Conservation (phyloP, 92 coral and sea anemone species). For the Ricordea florida region DNA sequence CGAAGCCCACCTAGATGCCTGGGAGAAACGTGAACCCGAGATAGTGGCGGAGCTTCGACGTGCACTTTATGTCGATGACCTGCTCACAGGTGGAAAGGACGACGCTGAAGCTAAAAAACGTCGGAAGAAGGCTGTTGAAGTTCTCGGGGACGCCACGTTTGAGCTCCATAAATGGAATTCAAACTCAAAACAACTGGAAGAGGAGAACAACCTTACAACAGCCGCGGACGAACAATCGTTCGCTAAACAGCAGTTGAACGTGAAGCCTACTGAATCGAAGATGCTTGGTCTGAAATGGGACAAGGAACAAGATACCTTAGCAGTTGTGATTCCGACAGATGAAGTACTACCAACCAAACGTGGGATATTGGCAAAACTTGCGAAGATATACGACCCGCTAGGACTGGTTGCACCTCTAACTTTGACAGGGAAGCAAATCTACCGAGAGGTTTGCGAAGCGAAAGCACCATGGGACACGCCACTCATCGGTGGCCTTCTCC, state of each 20-base stretch:
- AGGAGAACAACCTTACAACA: background rate
- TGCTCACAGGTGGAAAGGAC: too few species aligned
- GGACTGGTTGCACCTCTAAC: constrained; percentile 16
- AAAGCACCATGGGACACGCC: constrained; percentile 42
- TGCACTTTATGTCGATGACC: too few species aligned
- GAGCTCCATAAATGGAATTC: constrained; percentile 49
- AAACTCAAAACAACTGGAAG: constrained; percentile 31
- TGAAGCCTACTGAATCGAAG: constrained; percentile 20
- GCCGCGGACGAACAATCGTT: background rate
- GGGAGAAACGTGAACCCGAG: too few species aligned
- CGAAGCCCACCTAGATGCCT: too few species aligned
- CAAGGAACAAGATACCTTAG: constrained; percentile 27
- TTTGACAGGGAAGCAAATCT: constrained; percentile 22
- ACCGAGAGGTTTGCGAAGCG: constrained; percentile 28
- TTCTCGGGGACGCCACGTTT: constrained; percentile 35
- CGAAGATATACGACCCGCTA: constrained; percentile 24
- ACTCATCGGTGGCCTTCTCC: background rate
- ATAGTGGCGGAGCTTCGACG: too few species aligned
- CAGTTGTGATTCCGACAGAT: background rate
- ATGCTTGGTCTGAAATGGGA: constrained; percentile 19
- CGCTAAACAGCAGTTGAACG: constrained; percentile 37
- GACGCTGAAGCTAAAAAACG: too few species aligned
- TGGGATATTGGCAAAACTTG: background rate
- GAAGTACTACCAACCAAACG: constrained; percentile 15
- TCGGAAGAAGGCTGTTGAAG: constrained; percentile 9